Conservation (phyloP, 2,888 invertebrate species). For the Acrobasis consociella region DNA sequence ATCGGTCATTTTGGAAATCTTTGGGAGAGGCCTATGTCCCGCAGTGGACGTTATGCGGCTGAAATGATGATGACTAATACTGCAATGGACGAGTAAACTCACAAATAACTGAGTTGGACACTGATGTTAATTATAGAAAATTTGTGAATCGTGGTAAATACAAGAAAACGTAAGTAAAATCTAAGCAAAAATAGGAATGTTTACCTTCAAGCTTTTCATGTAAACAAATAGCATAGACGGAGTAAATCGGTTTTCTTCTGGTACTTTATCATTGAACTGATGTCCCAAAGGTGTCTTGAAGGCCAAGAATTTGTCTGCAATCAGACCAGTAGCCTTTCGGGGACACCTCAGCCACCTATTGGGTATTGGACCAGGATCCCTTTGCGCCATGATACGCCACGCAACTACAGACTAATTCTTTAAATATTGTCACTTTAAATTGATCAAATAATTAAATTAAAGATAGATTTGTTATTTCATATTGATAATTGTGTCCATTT, state of each 20-base stretch:
- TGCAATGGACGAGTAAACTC: too few species aligned
- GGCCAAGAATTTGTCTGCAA: constrained; percentile 93
- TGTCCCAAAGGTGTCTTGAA: constrained; percentile 96
- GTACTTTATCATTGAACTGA: constrained; percentile 92
- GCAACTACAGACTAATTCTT: neutral
- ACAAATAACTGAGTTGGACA: too few species aligned
- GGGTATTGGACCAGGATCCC: constrained; percentile 86
- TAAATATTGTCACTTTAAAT: neutral
- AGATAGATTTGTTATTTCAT: neutral
- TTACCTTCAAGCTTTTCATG: constrained; percentile 89
- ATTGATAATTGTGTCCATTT: neutral
- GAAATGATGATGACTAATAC: too few species aligned
- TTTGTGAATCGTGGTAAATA: too few species aligned
- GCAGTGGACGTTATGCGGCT: too few species aligned
- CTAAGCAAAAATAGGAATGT: neutral
- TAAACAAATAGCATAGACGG: constrained; percentile 93
- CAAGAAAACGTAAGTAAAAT: constrained; percentile 27
- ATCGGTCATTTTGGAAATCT: too few species aligned
- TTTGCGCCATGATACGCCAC: constrained; percentile 57
- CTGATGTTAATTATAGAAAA: too few species aligned
- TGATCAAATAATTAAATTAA: neutral
- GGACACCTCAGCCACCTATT: constrained; percentile 95
- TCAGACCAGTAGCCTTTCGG: constrained; percentile 87
- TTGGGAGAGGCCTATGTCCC: too few species aligned
- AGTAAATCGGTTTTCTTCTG: constrained; percentile 91